Percentiles rank a stretch among this genome's conserved stretches.
Conservation (phyloP, 2,888 invertebrate genomes). For the Hydriomena furcata region DNA sequence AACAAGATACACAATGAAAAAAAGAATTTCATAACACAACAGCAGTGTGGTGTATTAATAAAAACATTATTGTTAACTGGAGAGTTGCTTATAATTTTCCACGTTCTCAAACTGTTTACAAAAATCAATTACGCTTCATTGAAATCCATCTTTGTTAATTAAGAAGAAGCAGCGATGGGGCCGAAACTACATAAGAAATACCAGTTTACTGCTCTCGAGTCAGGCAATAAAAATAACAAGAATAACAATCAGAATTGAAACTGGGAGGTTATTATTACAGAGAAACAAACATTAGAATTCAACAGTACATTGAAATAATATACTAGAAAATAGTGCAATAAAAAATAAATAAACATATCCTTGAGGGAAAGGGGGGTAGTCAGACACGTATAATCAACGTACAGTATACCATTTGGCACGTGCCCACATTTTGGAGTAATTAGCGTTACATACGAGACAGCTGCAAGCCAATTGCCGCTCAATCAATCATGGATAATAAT, state of each 20-base stretch:
- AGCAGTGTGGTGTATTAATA: background rate
- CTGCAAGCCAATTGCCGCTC: no score
- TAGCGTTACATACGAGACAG: no score
- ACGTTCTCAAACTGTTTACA: constrained; percentile 33
- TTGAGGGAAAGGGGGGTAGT: no score
- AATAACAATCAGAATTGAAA: constrained; percentile 12
- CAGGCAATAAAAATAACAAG: constrained; percentile 25
- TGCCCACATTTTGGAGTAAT: no score
- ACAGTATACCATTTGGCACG: no score
- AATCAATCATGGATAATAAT: constrained; percentile 20
- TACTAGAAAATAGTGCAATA: constrained; percentile 20
- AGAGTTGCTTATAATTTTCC: background rate
- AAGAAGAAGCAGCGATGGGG: constrained; percentile 41
- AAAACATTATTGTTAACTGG: background rate
- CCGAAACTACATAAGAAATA: constrained; percentile 47
- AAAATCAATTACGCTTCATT: constrained; percentile 56
- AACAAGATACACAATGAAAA: background rate
- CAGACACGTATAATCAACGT: no score
- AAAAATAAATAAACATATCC: no score
- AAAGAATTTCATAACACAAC: background rate
- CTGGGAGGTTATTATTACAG: constrained; percentile 5
- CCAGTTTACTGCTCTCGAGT: constrained; percentile 38
- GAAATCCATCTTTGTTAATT: constrained; percentile 45
- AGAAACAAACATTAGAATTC: constrained; percentile 26
- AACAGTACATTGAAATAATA: background rate